These are phyloP conservation scores for Drosophila mauritiana DNA, from an alignment of 1,140 invertebrate species.

Conservation along the genomic window DNA sequence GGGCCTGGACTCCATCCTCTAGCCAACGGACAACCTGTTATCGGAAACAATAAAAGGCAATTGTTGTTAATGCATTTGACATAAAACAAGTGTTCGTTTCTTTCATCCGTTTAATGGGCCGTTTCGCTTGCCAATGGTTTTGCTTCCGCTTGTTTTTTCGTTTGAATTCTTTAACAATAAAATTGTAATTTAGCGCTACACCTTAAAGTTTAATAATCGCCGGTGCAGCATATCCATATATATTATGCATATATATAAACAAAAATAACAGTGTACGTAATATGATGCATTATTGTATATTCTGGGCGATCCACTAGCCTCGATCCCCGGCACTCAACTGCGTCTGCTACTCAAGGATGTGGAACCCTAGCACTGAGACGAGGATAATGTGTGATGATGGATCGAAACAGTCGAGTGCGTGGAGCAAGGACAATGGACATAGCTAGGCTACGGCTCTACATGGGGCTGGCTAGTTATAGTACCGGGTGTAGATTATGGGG, in stretches of 20 bases:
- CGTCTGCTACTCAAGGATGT: background rate
- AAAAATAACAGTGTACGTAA: slow-evolving; percentile 74
- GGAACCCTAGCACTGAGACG: slow-evolving; percentile 12
- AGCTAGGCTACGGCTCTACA: slow-evolving; percentile 22
- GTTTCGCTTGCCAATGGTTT: slow-evolving; percentile 28
- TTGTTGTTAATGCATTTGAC: slow-evolving; percentile 73
- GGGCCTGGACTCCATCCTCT: slow-evolving; percentile 71
- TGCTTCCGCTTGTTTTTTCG: slow-evolving; percentile 23
- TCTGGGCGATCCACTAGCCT: slow-evolving; percentile 1
- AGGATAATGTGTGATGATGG: slow-evolving; percentile 19
- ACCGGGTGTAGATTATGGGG: slow-evolving; percentile 12
- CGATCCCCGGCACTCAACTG: slow-evolving; percentile 11
- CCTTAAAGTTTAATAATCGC: slow-evolving; percentile 59
- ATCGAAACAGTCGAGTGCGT: slow-evolving; percentile 6
- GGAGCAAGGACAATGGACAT: slow-evolving; percentile 1
- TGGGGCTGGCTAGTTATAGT: slow-evolving; percentile 17
- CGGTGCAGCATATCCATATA: slow-evolving; percentile 56
- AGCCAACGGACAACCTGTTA: slow-evolving; percentile 40
- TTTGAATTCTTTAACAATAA: slow-evolving; percentile 73
- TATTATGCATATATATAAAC: slow-evolving; percentile 64
- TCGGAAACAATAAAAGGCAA: slow-evolving; percentile 51
- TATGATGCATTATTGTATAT: slow-evolving; percentile 44
- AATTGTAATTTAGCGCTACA: slow-evolving; percentile 62
- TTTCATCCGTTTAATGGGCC: slow-evolving; percentile 52
- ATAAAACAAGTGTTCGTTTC: slow-evolving; percentile 36